Base-by-base conservation (phyloP, 37 sponge, comb jelly and placozoan species). In the Chondrilla cf. caribensis region DNA sequence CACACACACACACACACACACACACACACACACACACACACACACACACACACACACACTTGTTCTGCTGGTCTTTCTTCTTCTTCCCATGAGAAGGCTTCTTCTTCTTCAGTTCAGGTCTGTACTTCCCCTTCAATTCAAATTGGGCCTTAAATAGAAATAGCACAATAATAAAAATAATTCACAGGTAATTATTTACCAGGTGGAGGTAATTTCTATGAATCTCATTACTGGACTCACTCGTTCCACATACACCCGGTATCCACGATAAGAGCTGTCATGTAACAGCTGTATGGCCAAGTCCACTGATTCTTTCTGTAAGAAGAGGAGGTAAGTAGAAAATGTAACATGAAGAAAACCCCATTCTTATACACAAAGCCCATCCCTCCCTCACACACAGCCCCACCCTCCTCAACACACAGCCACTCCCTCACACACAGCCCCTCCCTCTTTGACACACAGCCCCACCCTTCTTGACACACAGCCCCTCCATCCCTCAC, bases 81-180 rank as follows among this genome's bases (percentile, higher is more conserved):
- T 89, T 87, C 39, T 86, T 82, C 9, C 87, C 87, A 19, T 87
- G 85, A 35, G 59, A 79, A 28, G 40, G 57, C 43, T 89, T 91
- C 82, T 93, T 98, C 72, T 87, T 93, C 83, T 90, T 91, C 68
- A 98, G 79, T 22, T 80, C 47, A 5, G 99, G 94, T 54, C 95
- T 81, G 77, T 91, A 98, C 22, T 87, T 79, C 3, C 99, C 99
- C 80, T 95, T 98, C 86, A 82, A 54, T 66, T 83, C 77, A 85
- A 98, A 98, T 64, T 84, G 38, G 6, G 98, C 98, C 89, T 93
- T n/a, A n/a, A 79, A 32, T 68, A 58, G 29, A 82, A 38, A 47
- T n/a, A 29, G 15, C 73, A 66, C n/a, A 22, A 59, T 18, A 43
- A 17, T 25, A 77, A 54, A 77, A 8, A 22, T n/a, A 24, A 25